phyloP scores from a whole-genome alignment of 2,888 invertebrate species.

The Rhimphoctona megacephalus region DNA sequence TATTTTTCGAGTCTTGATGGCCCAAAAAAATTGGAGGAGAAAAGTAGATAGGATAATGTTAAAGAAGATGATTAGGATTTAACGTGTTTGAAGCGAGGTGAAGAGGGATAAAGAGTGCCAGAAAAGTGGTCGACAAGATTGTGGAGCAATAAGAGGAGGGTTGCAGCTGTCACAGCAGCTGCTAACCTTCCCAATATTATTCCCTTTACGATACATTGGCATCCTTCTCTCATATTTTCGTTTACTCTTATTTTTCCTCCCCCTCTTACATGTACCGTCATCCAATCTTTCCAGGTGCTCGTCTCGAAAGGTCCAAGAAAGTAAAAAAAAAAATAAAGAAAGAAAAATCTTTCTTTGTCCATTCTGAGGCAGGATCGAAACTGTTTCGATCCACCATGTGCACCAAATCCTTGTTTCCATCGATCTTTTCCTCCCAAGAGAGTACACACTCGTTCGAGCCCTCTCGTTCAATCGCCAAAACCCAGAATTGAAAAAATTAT shows the following conservation, averaged over 20 bases:
- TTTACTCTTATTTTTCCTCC: constrained; percentile 30
- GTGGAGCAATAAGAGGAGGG: constrained; percentile 73
- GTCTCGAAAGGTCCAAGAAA: constrained; percentile 15
- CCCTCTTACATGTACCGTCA: constrained; percentile 11
- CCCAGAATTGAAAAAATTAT: not conserved
- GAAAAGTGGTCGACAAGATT: constrained; percentile 77
- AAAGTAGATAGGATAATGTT: constrained; percentile 40
- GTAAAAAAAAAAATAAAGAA: not conserved
- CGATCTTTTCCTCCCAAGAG: not conserved
- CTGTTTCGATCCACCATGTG: constrained; percentile 22
- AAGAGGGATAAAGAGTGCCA: constrained; percentile 67
- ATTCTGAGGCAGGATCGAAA: constrained; percentile 12
- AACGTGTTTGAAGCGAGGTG: constrained; percentile 61
- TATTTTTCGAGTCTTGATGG: no score
- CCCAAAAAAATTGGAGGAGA: not conserved
- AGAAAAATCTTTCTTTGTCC: constrained; percentile 60
- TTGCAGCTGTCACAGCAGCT: constrained; percentile 82
- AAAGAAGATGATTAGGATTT: constrained; percentile 54
- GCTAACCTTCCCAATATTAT: constrained; percentile 76
- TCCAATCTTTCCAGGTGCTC: constrained; percentile 59
- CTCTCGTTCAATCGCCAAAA: not conserved
- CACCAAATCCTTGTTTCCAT: not conserved
- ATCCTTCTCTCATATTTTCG: constrained; percentile 39
- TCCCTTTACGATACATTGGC: constrained; percentile 34
- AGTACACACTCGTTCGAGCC: not conserved